Base-by-base conservation (phyloP, 1,140 invertebrate species). In the Diabrotica undecimpunctata region DNA sequence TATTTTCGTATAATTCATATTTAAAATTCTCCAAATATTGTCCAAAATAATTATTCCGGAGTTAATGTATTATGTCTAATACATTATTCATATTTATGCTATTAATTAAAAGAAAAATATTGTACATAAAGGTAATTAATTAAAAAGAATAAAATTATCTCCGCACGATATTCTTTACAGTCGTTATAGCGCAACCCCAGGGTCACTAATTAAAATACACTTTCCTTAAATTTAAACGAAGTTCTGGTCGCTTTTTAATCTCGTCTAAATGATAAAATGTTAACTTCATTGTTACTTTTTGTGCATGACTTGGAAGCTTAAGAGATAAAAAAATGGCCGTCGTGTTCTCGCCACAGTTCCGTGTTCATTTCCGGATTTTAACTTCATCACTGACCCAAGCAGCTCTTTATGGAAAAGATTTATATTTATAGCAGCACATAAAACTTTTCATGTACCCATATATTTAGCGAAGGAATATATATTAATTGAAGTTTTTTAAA, bases 201-300 rank as follows among this genome's bases (percentile, higher is more conserved):
- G 41, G 41, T 46, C n/a, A 46, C 41, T 46, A 46, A 46, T 46
- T 46, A 46, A 46, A 46, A 46, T 46, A 46, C 41, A 46, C 41
- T 46, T 46, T 46, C 41, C n/a, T 46, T 46, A 46, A 46, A 46
- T 46, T 46, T 46, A 46, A 8, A 46, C 41, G 8, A 25, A 46
- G 41, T 46, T 46, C 41, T 46, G 41, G 41, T 46, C 41, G 41
- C 41, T n/a, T 46, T 46, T 46, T 46, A 46, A 46, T 46, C 41
- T 46, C 41, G 3, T 46, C 41, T n/a, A 46, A 46, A 46, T 46
- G 41, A 46, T 8, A 46, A 46, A 46, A 46, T 46, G 41, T 46
- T 46, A 46, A 46, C 41, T 46, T n/a, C 41, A 46, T 46, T 46
- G 41, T 46, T 46, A 46, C 41, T 46, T 46, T 46, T 46, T 46